Conservation (phyloP, 2,113 vertebrate species). For the Tapirus terrestris region DNA sequence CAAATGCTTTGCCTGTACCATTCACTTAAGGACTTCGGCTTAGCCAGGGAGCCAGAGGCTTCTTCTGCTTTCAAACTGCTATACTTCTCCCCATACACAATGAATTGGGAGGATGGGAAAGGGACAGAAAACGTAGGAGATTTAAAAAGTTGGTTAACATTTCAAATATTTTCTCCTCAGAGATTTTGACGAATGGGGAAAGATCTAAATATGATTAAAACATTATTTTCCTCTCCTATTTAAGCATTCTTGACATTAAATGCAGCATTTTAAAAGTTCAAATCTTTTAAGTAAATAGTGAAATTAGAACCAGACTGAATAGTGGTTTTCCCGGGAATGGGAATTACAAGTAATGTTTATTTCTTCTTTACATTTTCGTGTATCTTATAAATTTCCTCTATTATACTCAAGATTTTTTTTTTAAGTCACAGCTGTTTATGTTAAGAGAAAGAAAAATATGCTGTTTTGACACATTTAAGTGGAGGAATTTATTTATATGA, state of each 20-base stretch:
- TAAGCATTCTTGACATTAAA: neutral
- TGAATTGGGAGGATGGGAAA: neutral
- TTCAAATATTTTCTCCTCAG: neutral
- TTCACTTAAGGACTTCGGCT: neutral
- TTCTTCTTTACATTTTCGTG: neutral
- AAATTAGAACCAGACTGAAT: neutral
- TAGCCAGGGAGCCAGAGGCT: neutral
- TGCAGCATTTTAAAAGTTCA: neutral
- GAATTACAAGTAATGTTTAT: neutral
- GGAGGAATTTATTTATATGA: constrained; percentile 24
- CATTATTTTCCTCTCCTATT: neutral
- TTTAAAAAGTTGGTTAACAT: neutral
- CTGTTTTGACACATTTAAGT: constrained; percentile 42
- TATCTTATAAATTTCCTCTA: neutral
- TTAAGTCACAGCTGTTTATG: neutral
- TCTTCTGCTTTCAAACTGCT: neutral
- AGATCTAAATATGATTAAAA: neutral
- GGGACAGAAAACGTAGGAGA: neutral
- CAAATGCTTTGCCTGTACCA: neutral
- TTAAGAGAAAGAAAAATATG: neutral
- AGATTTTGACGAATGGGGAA: constrained; percentile 16
- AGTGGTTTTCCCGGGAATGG: neutral
- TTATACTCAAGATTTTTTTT: neutral
- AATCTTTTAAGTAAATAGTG: neutral
- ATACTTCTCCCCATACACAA: neutral